phyloP scores from a whole-genome alignment of 2,888 invertebrate genomes.

The Synanthedon formicaeformis region DNA sequence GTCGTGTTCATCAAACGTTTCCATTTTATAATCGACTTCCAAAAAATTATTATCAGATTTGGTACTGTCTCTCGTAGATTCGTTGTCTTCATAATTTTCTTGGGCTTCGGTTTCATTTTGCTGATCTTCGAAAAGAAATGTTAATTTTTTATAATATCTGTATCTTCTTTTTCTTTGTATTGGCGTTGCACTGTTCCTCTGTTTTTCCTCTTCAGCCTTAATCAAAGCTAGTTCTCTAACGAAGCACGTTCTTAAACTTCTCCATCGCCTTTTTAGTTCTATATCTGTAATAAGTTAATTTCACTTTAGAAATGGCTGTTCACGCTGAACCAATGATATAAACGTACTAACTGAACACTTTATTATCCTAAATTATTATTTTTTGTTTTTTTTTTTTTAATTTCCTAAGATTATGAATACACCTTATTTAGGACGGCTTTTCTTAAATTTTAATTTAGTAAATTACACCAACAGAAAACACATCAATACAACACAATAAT shows the following conservation, averaged over 20 bases:
- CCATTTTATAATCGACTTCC: not conserved
- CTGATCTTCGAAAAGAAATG: conserved; percentile 18
- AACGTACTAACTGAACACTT: too few species aligned
- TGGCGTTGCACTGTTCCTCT: conserved; percentile 10
- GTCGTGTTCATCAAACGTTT: not conserved
- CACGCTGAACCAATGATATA: too few species aligned
- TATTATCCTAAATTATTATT: too few species aligned
- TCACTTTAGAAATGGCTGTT: too few species aligned
- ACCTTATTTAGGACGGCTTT: too few species aligned
- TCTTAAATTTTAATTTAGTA: too few species aligned
- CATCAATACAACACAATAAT: too few species aligned
- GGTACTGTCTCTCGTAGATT: conserved; percentile 1
- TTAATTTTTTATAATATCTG: conserved; percentile 28
- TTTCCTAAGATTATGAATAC: too few species aligned
- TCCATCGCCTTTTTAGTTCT: conserved; percentile 22
- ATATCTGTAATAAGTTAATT: not conserved
- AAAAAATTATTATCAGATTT: not conserved
- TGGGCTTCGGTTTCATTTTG: conserved; percentile 5
- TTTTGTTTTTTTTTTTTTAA: too few species aligned
- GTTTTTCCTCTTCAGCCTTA: conserved; percentile 19
- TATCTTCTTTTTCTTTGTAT: conserved; percentile 28
- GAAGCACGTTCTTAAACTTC: conserved; percentile 41
- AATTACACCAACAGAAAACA: too few species aligned
- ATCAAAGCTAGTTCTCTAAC: conserved; percentile 20
- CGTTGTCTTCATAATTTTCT: conserved; percentile 7